Base-by-base conservation (phyloP, 1,140 invertebrate genomes). In the Drosophila baimaii region DNA sequence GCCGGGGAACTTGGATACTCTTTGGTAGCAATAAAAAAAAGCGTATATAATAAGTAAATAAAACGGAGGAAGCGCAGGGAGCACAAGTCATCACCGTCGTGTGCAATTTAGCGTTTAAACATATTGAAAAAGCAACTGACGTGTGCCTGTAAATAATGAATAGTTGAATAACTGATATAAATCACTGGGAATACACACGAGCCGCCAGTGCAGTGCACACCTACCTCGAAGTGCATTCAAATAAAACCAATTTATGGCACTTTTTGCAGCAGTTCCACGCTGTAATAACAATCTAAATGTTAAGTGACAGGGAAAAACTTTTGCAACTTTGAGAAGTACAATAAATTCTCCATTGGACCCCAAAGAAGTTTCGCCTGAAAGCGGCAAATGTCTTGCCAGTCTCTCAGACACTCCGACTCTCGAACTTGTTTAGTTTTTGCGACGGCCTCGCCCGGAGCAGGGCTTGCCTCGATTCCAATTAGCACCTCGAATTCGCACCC, bases 381-480 rank as follows among this genome's bases (percentile, higher is more conserved):
- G n/a, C 19, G 31, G 51, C 61, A 27, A 37, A 31, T 64, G 37
- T 62, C 57, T 62, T 31, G 17, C 31, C 19, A n/a, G 31, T 54
- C 51, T 54, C 51, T 29, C 49, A 52, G 49, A 5, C 17, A 5
- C 29, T 13, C 6, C 3, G 25, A 17, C 27, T 8, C 59, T 44
- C 33, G 13, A 51, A 33, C n/a, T 72, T 71, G 69, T 72, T 72
- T 71, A 39, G 65, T 56, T 71, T 70, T 49, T 46, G 31, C 15
- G 5, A 13, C 17, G 31, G 17, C 47, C 29, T 69, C 15, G 63
- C 27, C 63, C 44, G 17, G 35, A 29, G 25, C 15, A 39, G 27
- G 55, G 33, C 52, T 77, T 54, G 73, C 49, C 55, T 69, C 43
- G 62, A 54, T 31, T 77, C 74, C 64, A 77, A 77, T 77, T 77